Evolutionary conservation across 2,113 vertebrate species (phyloP).

Genomic region (Pimephales promelas): DNA sequence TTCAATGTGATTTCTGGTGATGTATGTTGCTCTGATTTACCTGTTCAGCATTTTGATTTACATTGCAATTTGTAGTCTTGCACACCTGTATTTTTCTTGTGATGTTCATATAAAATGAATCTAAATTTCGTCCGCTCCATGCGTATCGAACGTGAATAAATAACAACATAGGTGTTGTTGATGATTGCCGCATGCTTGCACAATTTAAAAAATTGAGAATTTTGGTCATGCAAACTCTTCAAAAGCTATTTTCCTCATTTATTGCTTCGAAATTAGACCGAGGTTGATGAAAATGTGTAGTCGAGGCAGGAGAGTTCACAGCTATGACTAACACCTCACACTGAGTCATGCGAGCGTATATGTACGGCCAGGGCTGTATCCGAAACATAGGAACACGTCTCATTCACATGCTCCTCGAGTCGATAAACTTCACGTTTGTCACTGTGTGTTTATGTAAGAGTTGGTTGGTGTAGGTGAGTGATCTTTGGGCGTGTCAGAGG

Average conservation of each 20-base stretch:
- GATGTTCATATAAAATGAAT: not conserved
- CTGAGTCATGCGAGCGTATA: constrained; percentile 62
- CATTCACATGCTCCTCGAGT: constrained; percentile 15
- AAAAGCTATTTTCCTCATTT: not conserved
- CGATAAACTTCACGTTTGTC: not conserved
- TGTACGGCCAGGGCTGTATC: not conserved
- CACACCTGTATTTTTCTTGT: not conserved
- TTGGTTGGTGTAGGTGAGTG: not conserved
- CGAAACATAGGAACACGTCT: not conserved
- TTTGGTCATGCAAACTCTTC: not conserved
- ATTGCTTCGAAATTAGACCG: not conserved
- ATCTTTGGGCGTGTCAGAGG: constrained; percentile 24
- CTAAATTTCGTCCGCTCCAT: not conserved
- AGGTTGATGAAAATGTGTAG: not conserved
- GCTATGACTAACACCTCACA: constrained; percentile 62
- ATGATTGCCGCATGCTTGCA: not conserved
- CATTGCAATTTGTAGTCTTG: not conserved
- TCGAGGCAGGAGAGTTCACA: constrained; percentile 44
- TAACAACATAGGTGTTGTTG: not conserved
- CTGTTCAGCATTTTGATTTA: not conserved
- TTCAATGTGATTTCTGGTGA: not conserved
- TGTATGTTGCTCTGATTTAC: not conserved
- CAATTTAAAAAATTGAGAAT: too few species aligned
- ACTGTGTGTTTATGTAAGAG: not conserved
- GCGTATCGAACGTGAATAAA: not conserved